Evolutionary conservation across 2,113 vertebrate species (phyloP), one percentile per base, ranked within the genome.

Genomic region (Scatophagus argus): DNA sequence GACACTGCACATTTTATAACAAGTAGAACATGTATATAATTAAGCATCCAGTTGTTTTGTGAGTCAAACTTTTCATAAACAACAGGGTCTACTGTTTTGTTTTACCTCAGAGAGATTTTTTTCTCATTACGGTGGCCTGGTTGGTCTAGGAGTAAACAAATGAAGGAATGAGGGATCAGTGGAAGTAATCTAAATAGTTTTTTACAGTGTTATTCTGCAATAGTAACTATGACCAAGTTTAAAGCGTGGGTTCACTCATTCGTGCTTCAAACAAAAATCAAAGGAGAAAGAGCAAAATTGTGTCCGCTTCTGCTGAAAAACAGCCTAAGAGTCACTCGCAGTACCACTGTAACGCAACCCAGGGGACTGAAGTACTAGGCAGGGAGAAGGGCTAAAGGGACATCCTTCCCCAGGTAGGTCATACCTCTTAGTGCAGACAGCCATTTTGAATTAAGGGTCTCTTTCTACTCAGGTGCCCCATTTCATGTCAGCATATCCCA

Each of bases 391-490:
- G 61, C 49, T 76, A 54, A 66, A 85, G 64, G 58, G 13, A 74
- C 39, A 21, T 54, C 62, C 56, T 82, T n/a, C 67, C 75, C 68
- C 68, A 49, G 64, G 44, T 73, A 82, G 67, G 58, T 88, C 82
- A 68, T 76, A 88, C 86, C 81, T 87, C 87, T 79, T 69, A 55
- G 63, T 84, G 76, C 81, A 86, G 72, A 64, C 76, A 86, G 78
- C 66, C 79, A 79, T 81, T 65, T 68, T 55, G 9, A 86, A 82
- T 65, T 58, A 83, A 59, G 71, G 34, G 71, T 84, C 63, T 88
- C 66, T 79, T 80, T 89, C 83, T 85, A 81, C 90, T 93, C 90
- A 91, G 93, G 92, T 93, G 79, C 47, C 63, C 46, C 83, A 87
- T 85, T 56, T 79, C 74, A 74, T 85, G 74, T 74, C 82, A 86